A percentile compares a stretch with the other conserved stretches of the same genome.
Conservation (phyloP, 2,113 vertebrate genomes). For the Saccopteryx leptura region DNA sequence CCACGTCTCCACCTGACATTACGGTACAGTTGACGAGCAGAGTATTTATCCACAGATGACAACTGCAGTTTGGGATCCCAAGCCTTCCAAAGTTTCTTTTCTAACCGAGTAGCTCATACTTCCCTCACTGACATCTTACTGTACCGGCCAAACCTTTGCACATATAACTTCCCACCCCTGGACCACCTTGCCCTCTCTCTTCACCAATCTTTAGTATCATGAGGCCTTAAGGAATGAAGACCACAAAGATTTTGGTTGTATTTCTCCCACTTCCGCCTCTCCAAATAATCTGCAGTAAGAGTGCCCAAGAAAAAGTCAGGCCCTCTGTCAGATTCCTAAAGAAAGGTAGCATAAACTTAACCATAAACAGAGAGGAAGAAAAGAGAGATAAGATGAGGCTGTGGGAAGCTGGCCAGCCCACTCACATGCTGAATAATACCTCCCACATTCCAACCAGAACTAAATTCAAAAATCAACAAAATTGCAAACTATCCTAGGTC, state of each 20-base stretch:
- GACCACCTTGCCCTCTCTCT: neutral
- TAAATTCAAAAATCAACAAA: slow-evolving; percentile 40
- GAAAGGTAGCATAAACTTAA: neutral
- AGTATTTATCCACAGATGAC: neutral
- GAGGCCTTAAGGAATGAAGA: neutral
- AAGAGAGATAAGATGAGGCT: neutral
- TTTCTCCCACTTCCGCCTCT: neutral
- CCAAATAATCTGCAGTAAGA: neutral
- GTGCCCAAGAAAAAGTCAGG: neutral
- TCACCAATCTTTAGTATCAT: neutral
- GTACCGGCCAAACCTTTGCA: neutral
- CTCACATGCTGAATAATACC: neutral
- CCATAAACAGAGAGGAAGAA: neutral
- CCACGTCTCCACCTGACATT: neutral
- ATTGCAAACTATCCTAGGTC: neutral
- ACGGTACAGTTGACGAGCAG: neutral
- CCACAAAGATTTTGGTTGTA: neutral
- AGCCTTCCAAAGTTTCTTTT: neutral
- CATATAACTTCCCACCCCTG: neutral
- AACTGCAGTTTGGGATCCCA: neutral
- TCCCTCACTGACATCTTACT: neutral
- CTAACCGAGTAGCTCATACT: neutral
- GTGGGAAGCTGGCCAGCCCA: neutral
- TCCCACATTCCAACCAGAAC: neutral
- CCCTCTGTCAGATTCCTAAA: neutral